Percentiles rank a stretch among this genome's conserved stretches.
Evolutionary conservation across 2,113 vertebrate species (phyloP).

Genomic region (Vombatus ursinus): DNA sequence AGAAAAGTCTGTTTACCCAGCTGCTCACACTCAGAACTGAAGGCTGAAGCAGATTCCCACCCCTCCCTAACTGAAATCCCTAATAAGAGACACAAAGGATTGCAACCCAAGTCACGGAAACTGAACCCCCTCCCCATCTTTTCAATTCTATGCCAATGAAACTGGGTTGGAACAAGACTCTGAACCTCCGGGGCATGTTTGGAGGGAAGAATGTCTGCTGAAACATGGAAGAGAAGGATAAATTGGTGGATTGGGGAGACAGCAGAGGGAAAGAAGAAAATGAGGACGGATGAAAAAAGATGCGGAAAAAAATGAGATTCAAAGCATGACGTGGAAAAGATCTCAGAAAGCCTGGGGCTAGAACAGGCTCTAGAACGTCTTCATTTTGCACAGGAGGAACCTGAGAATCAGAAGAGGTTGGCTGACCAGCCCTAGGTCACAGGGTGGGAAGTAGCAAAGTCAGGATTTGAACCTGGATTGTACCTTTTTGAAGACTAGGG

Average conservation of each 20-base stretch:
- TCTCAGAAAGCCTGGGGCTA: background rate
- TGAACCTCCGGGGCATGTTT: background rate
- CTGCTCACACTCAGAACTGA: constrained; percentile 56
- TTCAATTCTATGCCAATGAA: background rate
- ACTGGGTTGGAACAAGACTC: constrained; percentile 16
- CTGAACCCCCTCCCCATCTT: background rate
- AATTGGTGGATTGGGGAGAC: constrained; percentile 42
- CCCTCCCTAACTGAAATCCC: constrained; percentile 39
- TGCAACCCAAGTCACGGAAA: background rate
- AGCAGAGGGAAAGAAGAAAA: constrained; percentile 27
- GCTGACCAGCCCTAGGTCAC: background rate
- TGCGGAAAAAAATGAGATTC: background rate
- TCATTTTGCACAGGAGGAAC: background rate
- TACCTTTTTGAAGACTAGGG: background rate
- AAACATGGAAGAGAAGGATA: constrained; percentile 9
- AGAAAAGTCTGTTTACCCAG: constrained; percentile 72
- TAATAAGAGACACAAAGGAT: constrained; percentile 22
- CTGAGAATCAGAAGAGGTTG: background rate
- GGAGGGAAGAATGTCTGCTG: background rate
- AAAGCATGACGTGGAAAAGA: background rate
- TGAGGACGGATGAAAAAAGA: constrained; percentile 40
- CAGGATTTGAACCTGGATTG: background rate
- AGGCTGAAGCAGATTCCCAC: constrained; percentile 46
- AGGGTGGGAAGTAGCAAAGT: background rate
- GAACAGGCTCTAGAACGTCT: background rate